A percentile compares a stretch with the other conserved stretches of the same genome.
phyloP scores from a whole-genome alignment of 2,113 vertebrate genomes.

The Pheucticus melanocephalus region DNA sequence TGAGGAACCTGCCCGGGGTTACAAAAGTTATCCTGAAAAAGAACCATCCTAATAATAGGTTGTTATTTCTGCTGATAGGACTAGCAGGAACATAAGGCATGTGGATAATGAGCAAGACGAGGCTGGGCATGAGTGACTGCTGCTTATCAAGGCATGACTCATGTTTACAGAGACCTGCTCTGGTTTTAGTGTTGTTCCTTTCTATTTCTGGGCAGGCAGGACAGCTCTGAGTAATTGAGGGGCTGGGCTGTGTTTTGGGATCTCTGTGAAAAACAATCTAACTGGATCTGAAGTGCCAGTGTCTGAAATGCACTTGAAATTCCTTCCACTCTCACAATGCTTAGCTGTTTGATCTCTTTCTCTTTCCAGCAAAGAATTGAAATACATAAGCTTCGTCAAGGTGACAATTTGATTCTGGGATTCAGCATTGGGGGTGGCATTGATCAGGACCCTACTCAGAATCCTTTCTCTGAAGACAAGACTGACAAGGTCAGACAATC shows the following conservation, averaged over 20 bases:
- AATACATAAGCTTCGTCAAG: constrained; percentile 89
- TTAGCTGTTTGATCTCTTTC: not conserved
- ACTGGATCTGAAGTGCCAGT: not conserved
- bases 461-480: constrained; percentile 96
- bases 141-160: not conserved
- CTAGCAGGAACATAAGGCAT: not conserved
- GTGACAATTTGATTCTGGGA: constrained; percentile 89
- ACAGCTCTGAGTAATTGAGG: not conserved
- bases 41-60: constrained; percentile 11
- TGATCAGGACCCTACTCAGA: constrained; percentile 94
- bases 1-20: not conserved
- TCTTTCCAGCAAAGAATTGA: constrained; percentile 89
- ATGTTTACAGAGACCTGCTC: not conserved
- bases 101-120: not conserved
- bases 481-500: constrained; percentile 85
- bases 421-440: constrained; percentile 99
- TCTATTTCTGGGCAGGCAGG: fast-evolving
- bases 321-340: not conserved
- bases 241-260: not conserved
- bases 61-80: not conserved
- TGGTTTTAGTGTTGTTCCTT: not conserved
- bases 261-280: not conserved
- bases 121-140: not conserved
- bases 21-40: not conserved
- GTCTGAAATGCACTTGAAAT: not conserved